A percentile compares a stretch with the other conserved stretches of the same genome.
Evolutionary conservation across 2,888 invertebrate species (phyloP).

Genomic region (Branchipolynoe longqiensis): DNA sequence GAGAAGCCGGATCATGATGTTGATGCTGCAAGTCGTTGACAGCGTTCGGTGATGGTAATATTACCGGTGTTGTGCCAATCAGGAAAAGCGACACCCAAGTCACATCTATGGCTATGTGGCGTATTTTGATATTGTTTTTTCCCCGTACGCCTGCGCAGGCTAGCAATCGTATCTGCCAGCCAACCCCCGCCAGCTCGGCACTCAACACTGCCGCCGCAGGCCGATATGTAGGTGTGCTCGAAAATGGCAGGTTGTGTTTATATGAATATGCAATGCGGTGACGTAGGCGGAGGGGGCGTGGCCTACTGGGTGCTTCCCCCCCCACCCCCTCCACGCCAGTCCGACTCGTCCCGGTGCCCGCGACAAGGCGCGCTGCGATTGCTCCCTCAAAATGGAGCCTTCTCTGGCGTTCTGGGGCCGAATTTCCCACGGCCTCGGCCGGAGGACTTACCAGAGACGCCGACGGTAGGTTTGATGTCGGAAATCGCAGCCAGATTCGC

Average conservation of each 20-base stretch:
- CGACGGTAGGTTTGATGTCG: conserved; percentile 32
- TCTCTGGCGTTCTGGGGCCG: background rate
- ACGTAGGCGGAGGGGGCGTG: conserved; percentile 53
- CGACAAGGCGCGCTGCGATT: background rate
- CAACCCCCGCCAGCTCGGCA: background rate
- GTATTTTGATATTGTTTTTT: conserved; percentile 1
- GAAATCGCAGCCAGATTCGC: too few species aligned
- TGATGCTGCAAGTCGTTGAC: too few species aligned
- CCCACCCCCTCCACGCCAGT: background rate
- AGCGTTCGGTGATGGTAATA: too few species aligned
- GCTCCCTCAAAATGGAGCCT: conserved; percentile 1
- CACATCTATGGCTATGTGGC: background rate
- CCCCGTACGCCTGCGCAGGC: background rate
- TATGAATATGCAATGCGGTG: conserved; percentile 59
- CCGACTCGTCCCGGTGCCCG: background rate
- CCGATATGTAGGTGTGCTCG: conserved; percentile 44
- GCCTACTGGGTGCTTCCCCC: background rate
- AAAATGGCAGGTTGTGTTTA: conserved; percentile 53
- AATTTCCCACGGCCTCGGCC: background rate
- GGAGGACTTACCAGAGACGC: conserved; percentile 9
- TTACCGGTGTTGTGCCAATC: too few species aligned
- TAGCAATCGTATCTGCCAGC: conserved; percentile 10
- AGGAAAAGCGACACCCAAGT: too few species aligned
- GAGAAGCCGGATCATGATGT: too few species aligned
- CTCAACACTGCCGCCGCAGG: background rate